Evolutionary conservation across 2,797 vertebrate species (phyloP).

Genomic region (Selene dorsalis): DNA sequence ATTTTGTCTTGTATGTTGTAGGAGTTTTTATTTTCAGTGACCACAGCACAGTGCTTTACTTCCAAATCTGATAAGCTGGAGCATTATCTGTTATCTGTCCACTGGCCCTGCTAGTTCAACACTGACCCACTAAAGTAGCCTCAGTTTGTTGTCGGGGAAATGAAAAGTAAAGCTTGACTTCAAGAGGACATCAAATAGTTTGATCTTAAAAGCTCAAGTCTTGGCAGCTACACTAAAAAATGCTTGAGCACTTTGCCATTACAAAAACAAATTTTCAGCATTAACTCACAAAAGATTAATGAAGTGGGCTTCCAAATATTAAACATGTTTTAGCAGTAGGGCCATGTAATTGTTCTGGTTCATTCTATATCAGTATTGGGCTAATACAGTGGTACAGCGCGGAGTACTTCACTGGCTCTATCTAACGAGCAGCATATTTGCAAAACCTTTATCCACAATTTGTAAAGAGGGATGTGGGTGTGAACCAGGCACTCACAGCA

Average conservation of each 20-base stretch:
- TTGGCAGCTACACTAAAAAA: not conserved
- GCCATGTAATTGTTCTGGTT: not conserved
- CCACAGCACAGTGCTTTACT: not conserved
- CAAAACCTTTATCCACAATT: not conserved
- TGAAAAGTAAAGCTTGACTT: not conserved
- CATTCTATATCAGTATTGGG: conserved; percentile 20
- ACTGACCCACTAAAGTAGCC: not conserved
- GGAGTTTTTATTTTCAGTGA: not conserved
- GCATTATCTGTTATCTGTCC: not conserved
- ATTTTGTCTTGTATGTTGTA: not conserved
- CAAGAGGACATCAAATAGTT: too few relatives aligned
- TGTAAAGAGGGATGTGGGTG: not conserved
- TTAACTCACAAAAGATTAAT: not conserved
- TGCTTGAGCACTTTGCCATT: not conserved
- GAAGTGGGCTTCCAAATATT: not conserved
- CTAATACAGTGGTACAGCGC: not conserved
- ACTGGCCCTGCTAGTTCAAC: not conserved
- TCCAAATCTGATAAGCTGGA: not conserved
- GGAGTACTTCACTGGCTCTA: not conserved
- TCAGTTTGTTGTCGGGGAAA: not conserved
- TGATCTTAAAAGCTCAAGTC: not conserved
- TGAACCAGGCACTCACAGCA: not conserved
- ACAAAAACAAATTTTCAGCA: too few relatives aligned
- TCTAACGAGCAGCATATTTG: not conserved
- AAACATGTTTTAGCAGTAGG: not conserved